Base-by-base conservation (phyloP, 64 coral and sea anemone species). In the Dendrophyllia cribrosa region DNA sequence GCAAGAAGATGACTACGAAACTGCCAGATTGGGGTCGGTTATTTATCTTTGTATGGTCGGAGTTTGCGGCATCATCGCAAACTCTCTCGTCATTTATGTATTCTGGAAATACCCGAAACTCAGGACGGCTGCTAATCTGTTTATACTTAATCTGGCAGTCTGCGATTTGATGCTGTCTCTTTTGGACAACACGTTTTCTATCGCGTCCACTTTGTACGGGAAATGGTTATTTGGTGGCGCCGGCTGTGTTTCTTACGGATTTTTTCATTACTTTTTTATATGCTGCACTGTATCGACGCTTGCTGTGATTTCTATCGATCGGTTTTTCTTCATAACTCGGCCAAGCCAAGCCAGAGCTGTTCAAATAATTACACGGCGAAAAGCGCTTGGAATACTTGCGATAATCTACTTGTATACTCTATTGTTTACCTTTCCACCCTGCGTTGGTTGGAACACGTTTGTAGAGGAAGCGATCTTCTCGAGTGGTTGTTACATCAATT, bases 61-160 rank as follows among this genome's bases (percentile, higher is more conserved):
- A 47, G 79, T 66, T 19, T 34, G 86, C 25, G 95, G 95, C 43
- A 66, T 94, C 21, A 83, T 94, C 26, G 92, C 84, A 62, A 97
- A 97, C 63, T 89, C 67, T 51, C 83, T 97, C 4, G 95, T 97
- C 7, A 83, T 97, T 67, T 50, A 73, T 19, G 95, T 90, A 6
- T 97, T 97, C 78, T 82, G 81, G 71, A 99, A 91, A 65, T 96
- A 92, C 44, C 70, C 75, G 0, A 96, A 93, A 72, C 94, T 99
- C n/a, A 92, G 97, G 3, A 86, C 94, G 0, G 94, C 97, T 49
- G 93, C 97, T 3, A 97, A 99, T 79, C 43, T 99, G 47, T 96
- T 99, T 93, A 99, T 99, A 70, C n/a, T 99, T 34, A 99, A 99
- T 56, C 71, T 99, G 4, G 97, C 97, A 13, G 56, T 94, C 1